A percentile compares a stretch with the other conserved stretches of the same genome.
Conservation (phyloP, 2,797 vertebrate species). For the Antrozous pallidus region DNA sequence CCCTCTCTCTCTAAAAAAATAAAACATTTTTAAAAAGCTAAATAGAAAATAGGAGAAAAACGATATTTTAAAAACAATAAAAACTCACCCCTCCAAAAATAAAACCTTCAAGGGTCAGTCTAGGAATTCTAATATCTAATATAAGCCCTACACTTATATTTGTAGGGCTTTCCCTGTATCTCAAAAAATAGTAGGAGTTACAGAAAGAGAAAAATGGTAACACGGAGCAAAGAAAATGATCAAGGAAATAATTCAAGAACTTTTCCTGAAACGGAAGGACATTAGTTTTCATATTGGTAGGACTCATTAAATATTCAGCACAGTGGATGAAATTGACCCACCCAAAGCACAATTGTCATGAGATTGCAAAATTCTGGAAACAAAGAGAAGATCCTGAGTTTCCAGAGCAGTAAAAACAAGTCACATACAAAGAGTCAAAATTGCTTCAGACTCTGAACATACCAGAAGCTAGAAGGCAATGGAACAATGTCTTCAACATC, state of each 20-base stretch:
- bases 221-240: background rate
- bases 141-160: too few relatives aligned
- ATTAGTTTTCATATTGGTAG: constrained; percentile 10
- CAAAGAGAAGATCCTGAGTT: constrained; percentile 35
- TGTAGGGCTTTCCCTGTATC: too few relatives aligned
- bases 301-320: background rate
- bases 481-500: background rate
- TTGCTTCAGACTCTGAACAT: background rate
- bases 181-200: constrained; percentile 18
- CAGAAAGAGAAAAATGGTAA: background rate
- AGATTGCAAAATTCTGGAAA: constrained; percentile 37
- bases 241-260: constrained; percentile 9
- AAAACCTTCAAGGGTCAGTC: background rate
- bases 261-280: constrained; percentile 24
- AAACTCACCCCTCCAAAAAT: background rate
- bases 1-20: background rate
- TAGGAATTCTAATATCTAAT: background rate
- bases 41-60: background rate
- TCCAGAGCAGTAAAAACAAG: constrained; percentile 34
- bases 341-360: constrained; percentile 16
- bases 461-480: background rate
- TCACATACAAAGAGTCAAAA: constrained; percentile 1
- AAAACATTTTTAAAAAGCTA: background rate
- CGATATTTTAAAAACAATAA: background rate
- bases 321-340: background rate